A percentile compares a stretch with the other conserved stretches of the same genome.
phyloP scores from a whole-genome alignment of 2,113 vertebrate species.

The Conger conger region DNA sequence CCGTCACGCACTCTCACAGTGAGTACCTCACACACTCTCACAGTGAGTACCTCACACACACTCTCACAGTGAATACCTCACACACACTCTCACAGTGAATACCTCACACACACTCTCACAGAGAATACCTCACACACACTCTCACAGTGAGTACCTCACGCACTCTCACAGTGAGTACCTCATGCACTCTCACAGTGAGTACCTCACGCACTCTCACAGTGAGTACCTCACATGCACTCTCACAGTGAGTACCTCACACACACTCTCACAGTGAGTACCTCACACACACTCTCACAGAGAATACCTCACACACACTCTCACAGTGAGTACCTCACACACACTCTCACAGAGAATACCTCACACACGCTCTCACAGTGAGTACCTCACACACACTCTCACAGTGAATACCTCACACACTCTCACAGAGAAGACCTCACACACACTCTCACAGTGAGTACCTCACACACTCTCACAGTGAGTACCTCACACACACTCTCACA shows the following conservation, averaged over 20 bases:
- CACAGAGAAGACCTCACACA: background rate
- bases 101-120: too few relatives aligned
- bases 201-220: too few relatives aligned
- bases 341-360: background rate
- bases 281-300: background rate
- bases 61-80: too few relatives aligned
- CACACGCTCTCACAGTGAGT: background rate
- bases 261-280: background rate
- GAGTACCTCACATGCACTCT: too few relatives aligned
- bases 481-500: slow-evolving; percentile 82
- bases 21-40: background rate
- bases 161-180: too few relatives aligned
- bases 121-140: too few relatives aligned
- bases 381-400: background rate
- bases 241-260: background rate
- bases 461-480: too few relatives aligned
- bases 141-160: too few relatives aligned
- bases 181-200: too few relatives aligned
- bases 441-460: background rate
- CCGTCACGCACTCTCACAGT: slow-evolving; percentile 97
- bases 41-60: background rate
- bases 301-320: background rate
- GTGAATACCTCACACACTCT: background rate
- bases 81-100: too few relatives aligned
- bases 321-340: background rate